Evolutionary conservation across 2,888 invertebrate genomes (phyloP).

Genomic region (Plemyria rubiginata): DNA sequence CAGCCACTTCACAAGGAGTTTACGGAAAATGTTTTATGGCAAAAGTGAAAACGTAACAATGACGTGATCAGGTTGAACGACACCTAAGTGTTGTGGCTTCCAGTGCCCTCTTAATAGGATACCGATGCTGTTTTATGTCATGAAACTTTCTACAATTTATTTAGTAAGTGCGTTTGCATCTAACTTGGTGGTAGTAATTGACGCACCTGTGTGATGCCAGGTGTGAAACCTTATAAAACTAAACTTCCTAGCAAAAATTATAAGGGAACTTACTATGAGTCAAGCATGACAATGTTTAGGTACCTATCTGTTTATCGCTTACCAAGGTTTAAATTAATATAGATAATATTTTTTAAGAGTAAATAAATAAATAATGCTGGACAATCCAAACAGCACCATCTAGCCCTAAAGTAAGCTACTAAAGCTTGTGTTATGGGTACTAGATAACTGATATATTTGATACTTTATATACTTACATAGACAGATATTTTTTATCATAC

Average conservation of each 20-base stretch:
- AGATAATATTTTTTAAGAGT: too few relatives aligned
- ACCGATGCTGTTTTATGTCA: conserved; percentile 34
- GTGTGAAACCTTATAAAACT: conserved; percentile 9
- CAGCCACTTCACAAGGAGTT: conserved; percentile 46
- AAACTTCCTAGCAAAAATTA: not conserved
- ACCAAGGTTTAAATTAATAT: too few relatives aligned
- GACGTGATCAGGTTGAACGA: conserved; percentile 58
- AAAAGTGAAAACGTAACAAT: conserved; percentile 73
- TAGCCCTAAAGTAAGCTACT: too few relatives aligned
- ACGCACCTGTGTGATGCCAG: conserved; percentile 4
- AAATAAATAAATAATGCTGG: too few relatives aligned
- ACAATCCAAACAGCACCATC: too few relatives aligned
- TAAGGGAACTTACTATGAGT: not conserved
- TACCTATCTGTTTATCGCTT: too few relatives aligned
- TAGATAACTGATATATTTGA: too few relatives aligned
- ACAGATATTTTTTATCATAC: too few relatives aligned
- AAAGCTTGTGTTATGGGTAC: too few relatives aligned
- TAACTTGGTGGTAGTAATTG: conserved; percentile 8
- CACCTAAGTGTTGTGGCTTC: conserved; percentile 51
- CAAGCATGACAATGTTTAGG: not conserved
- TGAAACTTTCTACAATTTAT: conserved; percentile 47
- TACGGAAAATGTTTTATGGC: conserved; percentile 69
- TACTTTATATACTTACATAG: too few relatives aligned
- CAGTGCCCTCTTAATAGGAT: conserved; percentile 50
- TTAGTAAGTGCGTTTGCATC: conserved; percentile 11